phyloP scores from a whole-genome alignment of 2,797 vertebrate species.

The Argya squamiceps region DNA sequence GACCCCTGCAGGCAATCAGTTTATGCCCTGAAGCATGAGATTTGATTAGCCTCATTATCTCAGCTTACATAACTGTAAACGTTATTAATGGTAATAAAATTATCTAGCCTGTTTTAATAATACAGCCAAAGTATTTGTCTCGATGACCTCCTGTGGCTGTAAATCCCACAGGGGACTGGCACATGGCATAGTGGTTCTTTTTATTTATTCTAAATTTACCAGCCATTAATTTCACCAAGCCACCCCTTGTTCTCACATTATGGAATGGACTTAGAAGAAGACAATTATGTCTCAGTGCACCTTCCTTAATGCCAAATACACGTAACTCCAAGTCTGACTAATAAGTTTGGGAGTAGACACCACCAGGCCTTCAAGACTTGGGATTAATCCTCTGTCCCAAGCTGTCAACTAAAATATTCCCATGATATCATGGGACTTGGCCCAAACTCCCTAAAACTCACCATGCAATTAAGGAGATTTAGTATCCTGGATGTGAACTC shows the following conservation, averaged over 20 bases:
- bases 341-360: neutral
- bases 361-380: neutral
- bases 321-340: neutral
- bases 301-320: neutral
- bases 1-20: constrained; percentile 69
- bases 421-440: neutral
- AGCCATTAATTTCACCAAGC: constrained; percentile 35
- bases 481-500: neutral
- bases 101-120: constrained; percentile 74
- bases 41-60: constrained; percentile 75
- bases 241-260: constrained; percentile 7
- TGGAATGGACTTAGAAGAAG: neutral
- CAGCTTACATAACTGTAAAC: constrained; percentile 74
- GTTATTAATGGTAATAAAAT: constrained; percentile 80
- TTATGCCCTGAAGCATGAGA: constrained; percentile 65
- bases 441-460: neutral
- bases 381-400: neutral
- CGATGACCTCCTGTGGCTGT: constrained; percentile 50
- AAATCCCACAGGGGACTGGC: constrained; percentile 33
- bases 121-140: constrained; percentile 67
- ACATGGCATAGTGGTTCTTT: neutral
- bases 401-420: neutral
- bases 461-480: neutral
- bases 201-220: constrained; percentile 62
- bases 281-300: neutral